Conservation (phyloP, 1,140 invertebrate species). For the Antheraea pernyi region DNA sequence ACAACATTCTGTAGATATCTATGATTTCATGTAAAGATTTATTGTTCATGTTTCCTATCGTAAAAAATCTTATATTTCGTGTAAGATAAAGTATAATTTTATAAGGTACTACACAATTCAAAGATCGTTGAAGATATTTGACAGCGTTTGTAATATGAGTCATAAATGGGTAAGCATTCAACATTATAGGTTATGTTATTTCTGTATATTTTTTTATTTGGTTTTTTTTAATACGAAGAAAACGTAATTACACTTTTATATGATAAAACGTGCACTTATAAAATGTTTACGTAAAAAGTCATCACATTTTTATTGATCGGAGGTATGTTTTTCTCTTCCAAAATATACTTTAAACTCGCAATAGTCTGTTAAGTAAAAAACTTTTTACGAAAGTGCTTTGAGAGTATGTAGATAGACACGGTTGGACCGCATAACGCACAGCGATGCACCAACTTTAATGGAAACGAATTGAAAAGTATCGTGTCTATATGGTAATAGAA, state of each 20-base stretch:
- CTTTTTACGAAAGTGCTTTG: constrained; percentile 77
- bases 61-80: constrained; percentile 2
- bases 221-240: not conserved
- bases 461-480: constrained; percentile 79
- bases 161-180: too few species aligned
- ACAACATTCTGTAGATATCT: not conserved
- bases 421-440: constrained; percentile 56
- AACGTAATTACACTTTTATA: not conserved
- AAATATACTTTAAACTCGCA: constrained; percentile 67
- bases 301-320: too few species aligned
- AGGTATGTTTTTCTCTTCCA: constrained; percentile 46
- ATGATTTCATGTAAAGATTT: not conserved
- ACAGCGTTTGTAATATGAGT: constrained; percentile 6
- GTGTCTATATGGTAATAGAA: constrained; percentile 79
- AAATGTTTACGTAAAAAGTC: not conserved
- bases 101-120: constrained; percentile 10
- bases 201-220: not conserved
- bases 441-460: constrained; percentile 76
- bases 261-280: not conserved
- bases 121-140: constrained; percentile 10
- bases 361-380: constrained; percentile 71
- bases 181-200: not conserved
- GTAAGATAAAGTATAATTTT: constrained; percentile 17
- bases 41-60: not conserved
- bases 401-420: constrained; percentile 54